These are phyloP conservation scores for Drosophila nikananu DNA, from an alignment of 1,140 invertebrate species.

Conservation along the genomic window DNA sequence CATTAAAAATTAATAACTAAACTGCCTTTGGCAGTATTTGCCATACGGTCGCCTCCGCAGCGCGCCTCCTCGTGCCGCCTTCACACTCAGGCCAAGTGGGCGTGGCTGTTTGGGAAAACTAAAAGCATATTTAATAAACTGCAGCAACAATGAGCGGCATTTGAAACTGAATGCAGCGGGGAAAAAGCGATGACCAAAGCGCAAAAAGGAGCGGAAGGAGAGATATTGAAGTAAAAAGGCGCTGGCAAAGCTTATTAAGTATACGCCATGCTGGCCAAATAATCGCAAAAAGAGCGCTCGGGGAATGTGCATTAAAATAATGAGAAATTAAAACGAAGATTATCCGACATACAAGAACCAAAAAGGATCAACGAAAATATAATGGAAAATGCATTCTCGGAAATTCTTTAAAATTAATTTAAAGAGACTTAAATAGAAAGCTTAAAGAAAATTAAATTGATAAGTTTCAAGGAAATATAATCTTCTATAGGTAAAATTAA, in stretches of 20 bases:
- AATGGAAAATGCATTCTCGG: conserved; percentile 10
- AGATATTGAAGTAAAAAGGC: conserved; percentile 12
- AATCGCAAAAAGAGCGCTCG: conserved; percentile 29
- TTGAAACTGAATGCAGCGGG: conserved; percentile 20
- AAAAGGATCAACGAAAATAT: neutral
- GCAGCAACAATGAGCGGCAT: conserved; percentile 46
- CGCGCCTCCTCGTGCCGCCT: neutral
- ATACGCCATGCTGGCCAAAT: conserved; percentile 51
- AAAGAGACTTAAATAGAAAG: neutral
- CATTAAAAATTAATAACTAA: conserved; percentile 66
- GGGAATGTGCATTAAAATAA: conserved; percentile 60
- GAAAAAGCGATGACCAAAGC: conserved; percentile 11
- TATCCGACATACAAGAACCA: conserved; percentile 15
- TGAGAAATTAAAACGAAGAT: conserved; percentile 53
- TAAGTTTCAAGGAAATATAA: neutral
- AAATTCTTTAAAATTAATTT: conserved; percentile 14
- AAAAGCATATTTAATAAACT: conserved; percentile 64
- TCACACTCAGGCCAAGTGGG: conserved; percentile 28
- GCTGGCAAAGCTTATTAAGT: conserved; percentile 52
- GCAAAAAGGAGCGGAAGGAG: neutral
- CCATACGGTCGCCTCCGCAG: conserved; percentile 33
- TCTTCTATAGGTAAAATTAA: neutral
- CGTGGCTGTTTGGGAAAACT: conserved; percentile 50
- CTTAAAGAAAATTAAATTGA: neutral
- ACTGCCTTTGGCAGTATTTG: conserved; percentile 60